A percentile compares a stretch with the other conserved stretches of the same genome.
Evolutionary conservation across 2,888 invertebrate genomes (phyloP).

Genomic region (Ecliptopera silaceata): DNA sequence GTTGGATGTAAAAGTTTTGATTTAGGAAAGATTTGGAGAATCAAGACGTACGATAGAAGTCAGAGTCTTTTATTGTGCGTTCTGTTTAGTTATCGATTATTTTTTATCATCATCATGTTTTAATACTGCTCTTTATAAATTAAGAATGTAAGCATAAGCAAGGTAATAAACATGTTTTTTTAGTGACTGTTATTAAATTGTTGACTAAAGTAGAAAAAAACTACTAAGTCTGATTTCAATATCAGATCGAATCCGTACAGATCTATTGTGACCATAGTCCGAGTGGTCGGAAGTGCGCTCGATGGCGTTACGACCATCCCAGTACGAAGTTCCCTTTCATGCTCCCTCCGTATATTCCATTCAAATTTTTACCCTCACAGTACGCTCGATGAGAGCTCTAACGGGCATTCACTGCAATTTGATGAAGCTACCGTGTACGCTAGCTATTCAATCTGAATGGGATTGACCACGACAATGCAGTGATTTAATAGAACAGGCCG

Average conservation of each 20-base stretch:
- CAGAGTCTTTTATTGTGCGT: background rate
- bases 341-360: constrained; percentile 67
- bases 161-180: background rate
- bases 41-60: background rate
- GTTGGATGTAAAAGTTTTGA: constrained; percentile 31
- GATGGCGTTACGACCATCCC: constrained; percentile 56
- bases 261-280: constrained; percentile 68
- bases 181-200: constrained; percentile 18
- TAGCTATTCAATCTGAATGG: constrained; percentile 67
- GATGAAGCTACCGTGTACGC: constrained; percentile 74
- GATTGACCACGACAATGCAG: constrained; percentile 73
- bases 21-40: constrained; percentile 11
- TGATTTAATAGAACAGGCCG: constrained; percentile 72
- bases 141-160: too few species aligned
- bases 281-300: constrained; percentile 72
- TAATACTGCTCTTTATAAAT: too few species aligned
- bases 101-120: too few species aligned
- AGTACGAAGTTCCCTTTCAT: constrained; percentile 46
- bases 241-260: constrained; percentile 67
- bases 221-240: constrained; percentile 74
- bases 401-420: constrained; percentile 79
- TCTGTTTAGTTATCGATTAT: background rate
- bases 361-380: constrained; percentile 80
- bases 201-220: constrained; percentile 46
- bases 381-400: constrained; percentile 75